Evolutionary conservation across 2,888 invertebrate genomes (phyloP).

Genomic region (Scaeva pyrastri): DNA sequence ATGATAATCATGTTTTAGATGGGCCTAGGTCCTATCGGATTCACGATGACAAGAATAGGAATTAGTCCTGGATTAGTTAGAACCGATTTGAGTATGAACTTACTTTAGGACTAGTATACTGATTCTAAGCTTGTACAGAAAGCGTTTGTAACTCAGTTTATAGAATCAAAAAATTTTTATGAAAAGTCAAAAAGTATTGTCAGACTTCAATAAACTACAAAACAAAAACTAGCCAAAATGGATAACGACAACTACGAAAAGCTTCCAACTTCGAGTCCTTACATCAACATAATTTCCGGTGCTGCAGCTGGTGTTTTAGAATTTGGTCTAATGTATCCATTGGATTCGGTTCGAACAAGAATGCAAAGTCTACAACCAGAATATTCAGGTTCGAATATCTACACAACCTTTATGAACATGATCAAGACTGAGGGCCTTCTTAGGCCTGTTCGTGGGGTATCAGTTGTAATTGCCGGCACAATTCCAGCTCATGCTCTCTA

Average conservation of each 20-base stretch:
- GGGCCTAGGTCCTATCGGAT: too few relatives aligned
- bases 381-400: constrained; percentile 91
- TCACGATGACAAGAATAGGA: too few relatives aligned
- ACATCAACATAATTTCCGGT: constrained; percentile 49
- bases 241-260: constrained; percentile 47
- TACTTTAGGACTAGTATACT: too few relatives aligned
- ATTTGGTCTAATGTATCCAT: constrained; percentile 54
- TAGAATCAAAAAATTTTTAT: neutral
- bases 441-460: constrained; percentile 96
- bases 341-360: constrained; percentile 86
- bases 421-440: constrained; percentile 95
- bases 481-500: constrained; percentile 99
- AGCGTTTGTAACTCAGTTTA: too few relatives aligned
- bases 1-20: too few relatives aligned
- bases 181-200: neutral
- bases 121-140: too few relatives aligned
- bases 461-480: constrained; percentile 96
- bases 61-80: too few relatives aligned
- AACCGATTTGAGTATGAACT: too few relatives aligned
- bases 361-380: constrained; percentile 96
- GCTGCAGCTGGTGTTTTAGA: constrained; percentile 47
- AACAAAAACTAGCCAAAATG: neutral
- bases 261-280: constrained; percentile 31
- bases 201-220: neutral
- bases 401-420: constrained; percentile 94